Percentiles rank a stretch among this genome's conserved stretches.
Evolutionary conservation across 2,797 vertebrate species (phyloP).

Genomic region (Ataeniobius toweri): DNA sequence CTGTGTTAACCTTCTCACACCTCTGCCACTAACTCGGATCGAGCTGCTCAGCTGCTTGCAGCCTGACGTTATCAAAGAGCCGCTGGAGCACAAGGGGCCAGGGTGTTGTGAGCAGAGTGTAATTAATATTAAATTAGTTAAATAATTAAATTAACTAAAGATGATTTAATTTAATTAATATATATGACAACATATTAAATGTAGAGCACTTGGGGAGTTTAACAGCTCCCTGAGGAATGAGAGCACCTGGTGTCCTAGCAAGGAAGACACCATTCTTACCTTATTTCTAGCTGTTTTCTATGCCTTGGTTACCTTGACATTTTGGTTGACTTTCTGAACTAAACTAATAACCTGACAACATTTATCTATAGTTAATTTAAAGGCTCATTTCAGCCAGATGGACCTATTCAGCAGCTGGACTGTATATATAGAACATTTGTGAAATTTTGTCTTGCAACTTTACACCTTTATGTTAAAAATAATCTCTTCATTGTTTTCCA

Average conservation of each 20-base stretch:
- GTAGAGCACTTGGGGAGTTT: constrained; percentile 16
- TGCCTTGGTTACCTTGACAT: not conserved
- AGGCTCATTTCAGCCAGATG: not conserved
- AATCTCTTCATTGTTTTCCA: no score
- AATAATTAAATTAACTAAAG: no score
- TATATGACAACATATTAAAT: constrained; percentile 55
- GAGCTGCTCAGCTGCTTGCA: constrained; percentile 8
- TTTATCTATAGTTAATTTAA: not conserved
- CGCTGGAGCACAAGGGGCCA: constrained; percentile 17
- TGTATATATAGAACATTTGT: not conserved
- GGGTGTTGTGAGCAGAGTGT: constrained; percentile 31
- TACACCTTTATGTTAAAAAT: no score
- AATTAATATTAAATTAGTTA: constrained; percentile 45
- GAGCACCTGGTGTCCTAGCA: not conserved
- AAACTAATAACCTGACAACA: not conserved
- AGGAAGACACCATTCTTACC: not conserved
- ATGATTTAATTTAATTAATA: constrained; percentile 62
- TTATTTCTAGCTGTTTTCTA: not conserved
- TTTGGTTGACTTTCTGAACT: not conserved
- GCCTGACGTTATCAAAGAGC: constrained; percentile 27
- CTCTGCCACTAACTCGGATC: constrained; percentile 39
- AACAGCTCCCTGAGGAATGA: constrained; percentile 31
- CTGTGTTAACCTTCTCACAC: constrained; percentile 50
- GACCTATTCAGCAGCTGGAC: not conserved
- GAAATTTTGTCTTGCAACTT: no score